Conservation (phyloP, 1,140 invertebrate genomes). For the Meloidogyne floridensis region DNA sequence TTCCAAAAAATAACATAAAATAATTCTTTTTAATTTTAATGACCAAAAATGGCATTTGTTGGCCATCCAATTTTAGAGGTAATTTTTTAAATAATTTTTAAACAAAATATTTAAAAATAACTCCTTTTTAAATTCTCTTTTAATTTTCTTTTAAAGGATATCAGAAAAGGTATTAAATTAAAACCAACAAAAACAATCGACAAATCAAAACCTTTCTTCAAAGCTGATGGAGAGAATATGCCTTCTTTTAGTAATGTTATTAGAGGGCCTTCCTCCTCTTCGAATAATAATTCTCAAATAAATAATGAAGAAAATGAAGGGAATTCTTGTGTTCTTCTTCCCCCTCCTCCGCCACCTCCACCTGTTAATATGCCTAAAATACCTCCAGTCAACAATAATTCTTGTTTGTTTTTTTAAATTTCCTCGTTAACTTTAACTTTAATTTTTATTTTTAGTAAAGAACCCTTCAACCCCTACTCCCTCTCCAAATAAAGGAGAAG, state of each 20-base stretch:
- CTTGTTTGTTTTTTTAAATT: neutral
- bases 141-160: conserved; percentile 38
- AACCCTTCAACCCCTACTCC: neutral
- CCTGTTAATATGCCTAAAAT: conserved; percentile 1
- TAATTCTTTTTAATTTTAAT: neutral
- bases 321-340: neutral
- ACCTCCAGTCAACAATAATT: neutral
- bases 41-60: conserved; percentile 24
- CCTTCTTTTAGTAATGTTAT: neutral
- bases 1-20: neutral
- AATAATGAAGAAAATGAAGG: too few species aligned
- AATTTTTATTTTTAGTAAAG: too few species aligned
- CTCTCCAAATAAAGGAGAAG: neutral
- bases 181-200: conserved; percentile 45
- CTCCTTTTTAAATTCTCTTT: neutral
- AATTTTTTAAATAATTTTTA: neutral
- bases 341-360: neutral
- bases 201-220: conserved; percentile 45
- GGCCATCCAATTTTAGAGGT: conserved; percentile 35
- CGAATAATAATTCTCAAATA: too few species aligned
- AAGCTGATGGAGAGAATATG: conserved; percentile 40
- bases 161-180: conserved; percentile 43
- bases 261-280: neutral
- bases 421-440: too few species aligned
- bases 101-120: neutral